A percentile compares a stretch with the other conserved stretches of the same genome.
Conservation (phyloP, 2,797 vertebrate species). For the Urocyon cinereoargenteus region DNA sequence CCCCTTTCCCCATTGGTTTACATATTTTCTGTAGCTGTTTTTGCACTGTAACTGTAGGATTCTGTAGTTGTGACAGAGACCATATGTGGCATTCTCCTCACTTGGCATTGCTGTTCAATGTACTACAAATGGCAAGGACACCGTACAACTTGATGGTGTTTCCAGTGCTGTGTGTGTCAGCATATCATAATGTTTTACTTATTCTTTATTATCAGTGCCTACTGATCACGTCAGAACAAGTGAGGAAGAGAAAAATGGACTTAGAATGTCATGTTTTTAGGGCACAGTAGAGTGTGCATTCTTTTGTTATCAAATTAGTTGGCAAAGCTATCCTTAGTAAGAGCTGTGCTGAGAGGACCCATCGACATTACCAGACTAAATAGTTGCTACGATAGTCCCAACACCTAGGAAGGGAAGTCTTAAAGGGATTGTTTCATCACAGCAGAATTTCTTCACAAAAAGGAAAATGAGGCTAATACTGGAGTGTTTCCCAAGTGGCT, state of each 20-base stretch:
- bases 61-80: background rate
- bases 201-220: background rate
- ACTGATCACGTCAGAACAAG: background rate
- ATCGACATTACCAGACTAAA: background rate
- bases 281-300: background rate
- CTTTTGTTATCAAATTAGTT: background rate
- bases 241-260: background rate
- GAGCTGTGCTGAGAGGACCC: background rate
- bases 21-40: background rate
- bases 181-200: background rate
- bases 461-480: background rate
- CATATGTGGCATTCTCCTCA: fast-evolving
- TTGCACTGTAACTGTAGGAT: background rate
- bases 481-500: background rate
- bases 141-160: background rate
- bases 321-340: background rate
- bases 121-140: background rate
- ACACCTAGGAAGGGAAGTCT: background rate
- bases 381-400: background rate
- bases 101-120: background rate
- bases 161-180: background rate
- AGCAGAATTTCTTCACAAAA: constrained; percentile 19
- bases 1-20: background rate
- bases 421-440: background rate
- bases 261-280: background rate